Percentiles rank a stretch among this genome's conserved stretches.
These are phyloP conservation scores for Chelon labrosus DNA, from an alignment of 2,797 vertebrate species.

Conservation along the genomic window DNA sequence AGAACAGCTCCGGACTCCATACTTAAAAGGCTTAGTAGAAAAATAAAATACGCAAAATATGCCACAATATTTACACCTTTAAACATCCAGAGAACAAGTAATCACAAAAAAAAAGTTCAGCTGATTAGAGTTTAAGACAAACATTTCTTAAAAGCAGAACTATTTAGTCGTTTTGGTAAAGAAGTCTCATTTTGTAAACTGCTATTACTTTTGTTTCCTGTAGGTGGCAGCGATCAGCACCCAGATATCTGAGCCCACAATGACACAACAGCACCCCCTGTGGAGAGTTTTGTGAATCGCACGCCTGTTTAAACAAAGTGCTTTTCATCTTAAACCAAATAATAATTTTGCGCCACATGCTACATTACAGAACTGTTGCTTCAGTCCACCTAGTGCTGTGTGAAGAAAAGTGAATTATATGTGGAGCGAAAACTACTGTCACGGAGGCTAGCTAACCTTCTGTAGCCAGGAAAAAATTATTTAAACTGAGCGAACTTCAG, in stretches of 20 bases:
- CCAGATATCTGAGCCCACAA: too few species aligned
- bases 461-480: too few species aligned
- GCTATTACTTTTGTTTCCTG: neutral
- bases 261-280: too few species aligned
- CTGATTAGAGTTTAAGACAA: slow-evolving; percentile 4
- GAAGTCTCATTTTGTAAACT: neutral
- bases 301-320: too few species aligned
- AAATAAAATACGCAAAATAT: slow-evolving; percentile 9
- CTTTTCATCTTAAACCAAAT: too few species aligned
- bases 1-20: neutral
- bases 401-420: too few species aligned
- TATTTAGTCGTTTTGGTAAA: neutral
- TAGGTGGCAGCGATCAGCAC: neutral
- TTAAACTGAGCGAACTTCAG: neutral
- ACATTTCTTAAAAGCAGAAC: slow-evolving; percentile 1
- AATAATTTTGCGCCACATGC: too few species aligned
- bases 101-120: neutral
- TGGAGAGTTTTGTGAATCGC: too few species aligned
- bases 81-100: neutral
- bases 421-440: too few species aligned
- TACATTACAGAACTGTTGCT: too few species aligned
- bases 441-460: too few species aligned
- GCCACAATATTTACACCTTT: slow-evolving; percentile 59
- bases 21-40: neutral
- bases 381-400: too few species aligned